Percentiles rank a stretch among this genome's conserved stretches.
Evolutionary conservation across 2,113 vertebrate species (phyloP).

Genomic region (Struthio camelus): DNA sequence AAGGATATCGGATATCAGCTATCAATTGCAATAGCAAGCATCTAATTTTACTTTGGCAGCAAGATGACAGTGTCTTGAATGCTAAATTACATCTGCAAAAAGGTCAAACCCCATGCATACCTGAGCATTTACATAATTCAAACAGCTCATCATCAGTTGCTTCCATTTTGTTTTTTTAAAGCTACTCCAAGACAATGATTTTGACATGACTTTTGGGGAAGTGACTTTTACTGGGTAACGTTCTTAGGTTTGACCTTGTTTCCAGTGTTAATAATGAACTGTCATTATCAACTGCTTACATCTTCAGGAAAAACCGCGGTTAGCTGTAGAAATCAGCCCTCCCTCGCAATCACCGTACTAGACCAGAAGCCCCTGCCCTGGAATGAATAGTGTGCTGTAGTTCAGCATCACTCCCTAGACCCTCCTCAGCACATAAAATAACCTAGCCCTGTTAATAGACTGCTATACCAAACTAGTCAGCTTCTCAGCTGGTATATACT

Average conservation of each 20-base stretch:
- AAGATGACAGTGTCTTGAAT: slow-evolving; percentile 70
- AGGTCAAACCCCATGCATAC: slow-evolving; percentile 68
- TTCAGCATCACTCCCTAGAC: neutral
- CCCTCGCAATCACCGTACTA: neutral
- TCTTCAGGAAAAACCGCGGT: slow-evolving; percentile 35
- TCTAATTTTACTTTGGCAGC: slow-evolving; percentile 71
- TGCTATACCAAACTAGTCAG: neutral
- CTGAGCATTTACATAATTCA: slow-evolving; percentile 71
- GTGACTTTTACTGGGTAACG: slow-evolving; percentile 56
- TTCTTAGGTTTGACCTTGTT: slow-evolving; percentile 60
- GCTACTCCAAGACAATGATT: slow-evolving; percentile 47
- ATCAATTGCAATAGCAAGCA: slow-evolving; percentile 64
- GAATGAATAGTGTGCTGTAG: neutral
- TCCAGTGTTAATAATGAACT: slow-evolving; percentile 53
- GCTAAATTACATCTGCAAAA: slow-evolving; percentile 71
- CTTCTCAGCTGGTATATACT: neutral
- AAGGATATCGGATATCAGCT: slow-evolving; percentile 59
- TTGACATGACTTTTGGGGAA: slow-evolving; percentile 54
- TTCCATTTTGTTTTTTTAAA: neutral
- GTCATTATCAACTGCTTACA: slow-evolving; percentile 56
- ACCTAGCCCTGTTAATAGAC: neutral
- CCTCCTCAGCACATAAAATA: neutral
- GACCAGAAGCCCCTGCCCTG: neutral
- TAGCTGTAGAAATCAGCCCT: slow-evolving; percentile 35
- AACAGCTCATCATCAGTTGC: slow-evolving; percentile 62